Evolutionary conservation across 2,888 invertebrate species (phyloP).

Genomic region (Disparrhopalites patrizii): DNA sequence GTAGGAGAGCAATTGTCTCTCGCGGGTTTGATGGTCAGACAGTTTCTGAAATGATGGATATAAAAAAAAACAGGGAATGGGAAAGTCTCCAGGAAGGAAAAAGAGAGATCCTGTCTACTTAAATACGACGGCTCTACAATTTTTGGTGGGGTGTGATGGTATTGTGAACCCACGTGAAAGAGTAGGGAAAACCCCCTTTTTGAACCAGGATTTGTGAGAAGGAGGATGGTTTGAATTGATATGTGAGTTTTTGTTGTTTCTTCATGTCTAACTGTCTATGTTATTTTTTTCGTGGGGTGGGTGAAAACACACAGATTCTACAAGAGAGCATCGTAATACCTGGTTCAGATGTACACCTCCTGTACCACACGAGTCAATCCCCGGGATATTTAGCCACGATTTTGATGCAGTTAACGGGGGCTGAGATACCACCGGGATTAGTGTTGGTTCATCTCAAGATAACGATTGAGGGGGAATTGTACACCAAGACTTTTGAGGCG

Average conservation of each 20-base stretch:
- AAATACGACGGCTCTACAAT: neutral
- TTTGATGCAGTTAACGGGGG: constrained; percentile 79
- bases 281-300: constrained; percentile 24
- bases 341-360: constrained; percentile 85
- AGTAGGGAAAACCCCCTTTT: neutral
- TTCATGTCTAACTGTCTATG: neutral
- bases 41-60: neutral
- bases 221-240: constrained; percentile 26
- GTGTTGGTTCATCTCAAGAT: constrained; percentile 87
- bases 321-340: constrained; percentile 93
- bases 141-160: constrained; percentile 1
- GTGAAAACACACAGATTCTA: no score
- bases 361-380: constrained; percentile 93
- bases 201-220: constrained; percentile 22
- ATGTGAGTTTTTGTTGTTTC: constrained; percentile 2
- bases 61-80: neutral
- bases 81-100: neutral
- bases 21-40: constrained; percentile 14
- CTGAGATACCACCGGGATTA: constrained; percentile 71
- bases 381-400: constrained; percentile 92
- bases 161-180: constrained; percentile 19
- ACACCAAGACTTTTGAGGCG: constrained; percentile 90
- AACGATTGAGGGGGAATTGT: constrained; percentile 87
- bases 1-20: constrained; percentile 7
- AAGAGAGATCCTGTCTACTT: neutral